Evolutionary conservation across 2,113 vertebrate species (phyloP).

Genomic region (Phaethornis superciliosus): DNA sequence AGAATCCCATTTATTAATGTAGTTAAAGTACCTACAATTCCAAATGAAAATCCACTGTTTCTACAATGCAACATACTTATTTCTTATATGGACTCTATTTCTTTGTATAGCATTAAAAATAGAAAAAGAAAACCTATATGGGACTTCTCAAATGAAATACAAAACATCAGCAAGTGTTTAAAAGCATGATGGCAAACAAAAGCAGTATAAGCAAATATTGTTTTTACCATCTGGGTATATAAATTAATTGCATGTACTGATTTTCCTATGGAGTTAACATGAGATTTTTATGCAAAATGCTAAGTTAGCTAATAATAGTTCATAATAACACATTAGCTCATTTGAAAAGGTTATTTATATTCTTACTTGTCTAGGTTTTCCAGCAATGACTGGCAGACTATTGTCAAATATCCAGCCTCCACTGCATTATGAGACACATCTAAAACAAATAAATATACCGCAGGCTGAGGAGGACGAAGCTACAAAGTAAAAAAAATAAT

Average conservation of each 20-base stretch:
- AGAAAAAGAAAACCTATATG: not conserved
- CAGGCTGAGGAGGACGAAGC: constrained; percentile 95
- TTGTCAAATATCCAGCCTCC: constrained; percentile 91
- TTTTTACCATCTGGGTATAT: not conserved
- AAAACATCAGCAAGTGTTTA: not conserved
- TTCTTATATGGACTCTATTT: not conserved
- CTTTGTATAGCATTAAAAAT: not conserved
- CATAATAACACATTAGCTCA: not conserved
- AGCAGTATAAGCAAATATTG: not conserved
- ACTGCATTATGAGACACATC: constrained; percentile 97
- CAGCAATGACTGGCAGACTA: constrained; percentile 90
- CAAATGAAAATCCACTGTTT: not conserved
- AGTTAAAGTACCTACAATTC: not conserved
- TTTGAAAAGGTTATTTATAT: not conserved
- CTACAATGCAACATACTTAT: not conserved
- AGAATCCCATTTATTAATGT: rapidly evolving
- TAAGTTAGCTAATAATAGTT: not conserved
- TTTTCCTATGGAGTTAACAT: not conserved
- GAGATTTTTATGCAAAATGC: not conserved
- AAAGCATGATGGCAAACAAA: not conserved
- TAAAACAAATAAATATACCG: constrained; percentile 95
- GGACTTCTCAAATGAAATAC: not conserved
- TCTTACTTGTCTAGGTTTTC: constrained; percentile 96
- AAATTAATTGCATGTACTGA: not conserved
- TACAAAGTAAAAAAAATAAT: constrained; percentile 68